These are phyloP conservation scores for Octodonta nipae DNA, from an alignment of 2,888 invertebrate genomes.

Conservation along the genomic window DNA sequence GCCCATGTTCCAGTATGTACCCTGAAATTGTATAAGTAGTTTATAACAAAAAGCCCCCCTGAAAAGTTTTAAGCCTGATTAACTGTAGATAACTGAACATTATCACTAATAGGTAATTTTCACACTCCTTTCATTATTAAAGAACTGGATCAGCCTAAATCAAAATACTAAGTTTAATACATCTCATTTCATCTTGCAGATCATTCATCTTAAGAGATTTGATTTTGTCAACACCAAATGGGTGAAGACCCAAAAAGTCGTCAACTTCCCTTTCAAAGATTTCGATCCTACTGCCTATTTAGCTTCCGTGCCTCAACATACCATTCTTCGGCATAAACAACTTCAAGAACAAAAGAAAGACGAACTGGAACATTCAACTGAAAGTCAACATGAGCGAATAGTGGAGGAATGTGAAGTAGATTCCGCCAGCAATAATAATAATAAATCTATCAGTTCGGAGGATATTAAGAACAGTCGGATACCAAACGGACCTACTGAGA, in stretches of 20 bases:
- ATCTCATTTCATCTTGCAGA: too few species aligned
- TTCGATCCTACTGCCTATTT: slow-evolving; percentile 80
- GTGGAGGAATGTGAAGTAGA: slow-evolving; percentile 17
- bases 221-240: slow-evolving; percentile 81
- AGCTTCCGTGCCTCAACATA: slow-evolving; percentile 67
- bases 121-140: too few species aligned
- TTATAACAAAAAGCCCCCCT: too few species aligned
- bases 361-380: slow-evolving; percentile 19
- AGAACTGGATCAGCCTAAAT: too few species aligned
- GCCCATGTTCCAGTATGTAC: too few species aligned
- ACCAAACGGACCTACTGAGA: slow-evolving; percentile 13
- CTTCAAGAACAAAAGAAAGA: slow-evolving; percentile 35
- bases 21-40: too few species aligned
- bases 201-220: slow-evolving; percentile 83
- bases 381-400: slow-evolving; percentile 19
- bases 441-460: slow-evolving; percentile 5
- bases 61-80: too few species aligned
- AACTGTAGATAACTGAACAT: too few species aligned
- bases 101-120: too few species aligned
- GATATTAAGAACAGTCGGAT: too few species aligned
- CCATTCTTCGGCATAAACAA: slow-evolving; percentile 53
- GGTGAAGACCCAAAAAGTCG: slow-evolving; percentile 89
- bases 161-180: too few species aligned
- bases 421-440: slow-evolving; percentile 5
- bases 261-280: slow-evolving; percentile 73